These are phyloP conservation scores for Formicarius rufipectus DNA, from an alignment of 2,113 vertebrate species.

Conservation along the genomic window DNA sequence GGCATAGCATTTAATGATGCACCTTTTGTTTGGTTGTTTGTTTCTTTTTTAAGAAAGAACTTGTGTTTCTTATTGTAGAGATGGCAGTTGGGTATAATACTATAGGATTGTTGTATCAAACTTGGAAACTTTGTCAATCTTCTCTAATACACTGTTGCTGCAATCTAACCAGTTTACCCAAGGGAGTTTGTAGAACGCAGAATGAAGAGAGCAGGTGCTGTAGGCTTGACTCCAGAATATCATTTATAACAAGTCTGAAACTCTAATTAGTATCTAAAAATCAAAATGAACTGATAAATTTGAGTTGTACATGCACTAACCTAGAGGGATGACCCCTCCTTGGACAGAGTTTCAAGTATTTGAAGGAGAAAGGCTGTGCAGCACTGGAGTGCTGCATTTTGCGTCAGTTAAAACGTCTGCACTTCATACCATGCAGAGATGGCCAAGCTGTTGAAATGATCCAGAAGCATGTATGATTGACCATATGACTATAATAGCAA, in stretches of 20 bases:
- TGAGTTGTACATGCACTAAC: not conserved
- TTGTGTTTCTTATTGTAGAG: not conserved
- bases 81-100: not conserved
- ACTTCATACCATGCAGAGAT: not conserved
- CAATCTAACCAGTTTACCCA: not conserved
- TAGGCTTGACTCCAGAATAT: not conserved
- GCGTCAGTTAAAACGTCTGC: not conserved
- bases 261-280: not conserved
- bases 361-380: not conserved
- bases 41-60: not conserved
- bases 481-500: not conserved
- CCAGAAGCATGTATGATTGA: not conserved
- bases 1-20: not conserved
- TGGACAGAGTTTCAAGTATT: not conserved
- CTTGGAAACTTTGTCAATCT: not conserved
- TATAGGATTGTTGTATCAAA: not conserved
- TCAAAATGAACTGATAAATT: not conserved
- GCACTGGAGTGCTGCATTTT: not conserved
- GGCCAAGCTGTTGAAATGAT: not conserved
- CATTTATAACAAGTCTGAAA: not conserved
- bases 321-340: not conserved
- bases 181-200: not conserved
- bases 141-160: not conserved
- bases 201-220: not conserved
- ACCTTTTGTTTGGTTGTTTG: not conserved